Conservation (phyloP, 2,113 vertebrate species). For the Cyanocitta stelleri region DNA sequence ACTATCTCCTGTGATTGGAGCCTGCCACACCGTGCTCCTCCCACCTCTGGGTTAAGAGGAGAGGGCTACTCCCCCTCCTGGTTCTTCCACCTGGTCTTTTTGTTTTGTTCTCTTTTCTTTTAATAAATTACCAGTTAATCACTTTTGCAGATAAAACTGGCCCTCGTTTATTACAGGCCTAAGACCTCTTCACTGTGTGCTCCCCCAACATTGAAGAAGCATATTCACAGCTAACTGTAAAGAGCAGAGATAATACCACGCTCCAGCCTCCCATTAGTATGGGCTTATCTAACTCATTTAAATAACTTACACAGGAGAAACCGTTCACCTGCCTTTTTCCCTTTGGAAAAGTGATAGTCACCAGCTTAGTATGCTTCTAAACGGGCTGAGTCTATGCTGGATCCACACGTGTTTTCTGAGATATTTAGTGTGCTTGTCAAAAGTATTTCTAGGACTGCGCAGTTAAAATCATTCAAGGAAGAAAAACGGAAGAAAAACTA, state of each 20-base stretch:
- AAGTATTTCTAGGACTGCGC: neutral
- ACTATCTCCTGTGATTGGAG: too few relatives aligned
- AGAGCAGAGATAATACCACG: neutral
- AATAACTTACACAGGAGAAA: neutral
- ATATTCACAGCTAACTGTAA: neutral
- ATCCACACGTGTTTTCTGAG: neutral
- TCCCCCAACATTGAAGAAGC: neutral
- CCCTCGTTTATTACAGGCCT: neutral
- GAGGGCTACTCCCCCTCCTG: too few relatives aligned
- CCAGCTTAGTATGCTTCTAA: neutral
- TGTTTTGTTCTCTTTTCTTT: too few relatives aligned
- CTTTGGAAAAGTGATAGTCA: neutral
- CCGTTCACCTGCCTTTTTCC: neutral
- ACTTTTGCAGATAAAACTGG: too few relatives aligned
- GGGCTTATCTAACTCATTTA: neutral
- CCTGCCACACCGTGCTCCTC: too few relatives aligned
- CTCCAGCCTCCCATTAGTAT: neutral
- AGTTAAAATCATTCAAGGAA: neutral
- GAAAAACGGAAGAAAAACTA: too few relatives aligned
- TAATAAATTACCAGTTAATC: too few relatives aligned
- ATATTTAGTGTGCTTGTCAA: neutral
- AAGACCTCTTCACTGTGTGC: neutral
- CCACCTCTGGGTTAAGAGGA: too few relatives aligned
- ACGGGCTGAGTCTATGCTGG: neutral
- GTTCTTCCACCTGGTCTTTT: too few relatives aligned